phyloP scores from a whole-genome alignment of 2,113 vertebrate genomes.

The Hiodon alosoides region DNA sequence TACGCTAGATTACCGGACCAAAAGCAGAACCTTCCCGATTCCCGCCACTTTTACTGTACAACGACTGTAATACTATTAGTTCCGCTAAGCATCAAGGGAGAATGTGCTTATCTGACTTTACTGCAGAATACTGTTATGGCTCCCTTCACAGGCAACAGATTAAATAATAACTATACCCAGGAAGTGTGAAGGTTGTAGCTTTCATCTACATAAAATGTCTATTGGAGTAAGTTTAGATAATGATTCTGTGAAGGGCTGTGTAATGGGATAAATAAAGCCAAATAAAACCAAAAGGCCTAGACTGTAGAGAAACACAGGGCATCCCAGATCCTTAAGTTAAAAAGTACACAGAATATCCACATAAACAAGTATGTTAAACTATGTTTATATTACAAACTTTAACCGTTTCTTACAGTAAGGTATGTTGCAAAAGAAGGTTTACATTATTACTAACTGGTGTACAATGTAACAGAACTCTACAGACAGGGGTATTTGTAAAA shows the following conservation, averaged over 20 bases:
- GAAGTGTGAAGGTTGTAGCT: too few relatives aligned
- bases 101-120: background rate
- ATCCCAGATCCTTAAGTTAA: too few relatives aligned
- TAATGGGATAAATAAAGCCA: background rate
- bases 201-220: too few relatives aligned
- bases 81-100: background rate
- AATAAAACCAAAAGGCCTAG: background rate
- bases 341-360: too few relatives aligned
- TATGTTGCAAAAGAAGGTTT: too few relatives aligned
- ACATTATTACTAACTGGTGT: too few relatives aligned
- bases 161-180: background rate
- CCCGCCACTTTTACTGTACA: background rate
- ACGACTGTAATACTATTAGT: background rate
- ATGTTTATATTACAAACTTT: too few relatives aligned
- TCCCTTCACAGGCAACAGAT: background rate
- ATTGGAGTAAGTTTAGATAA: too few relatives aligned
- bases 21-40: constrained; percentile 18
- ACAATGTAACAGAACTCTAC: background rate
- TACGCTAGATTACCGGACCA: constrained; percentile 37
- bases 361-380: too few relatives aligned
- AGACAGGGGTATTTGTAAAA: background rate
- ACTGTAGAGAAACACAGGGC: too few relatives aligned
- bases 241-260: too few relatives aligned
- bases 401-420: too few relatives aligned
- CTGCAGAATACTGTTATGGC: background rate